These are phyloP conservation scores for Pheosia tremula DNA, from an alignment of 2,888 invertebrate genomes.

Conservation along the genomic window DNA sequence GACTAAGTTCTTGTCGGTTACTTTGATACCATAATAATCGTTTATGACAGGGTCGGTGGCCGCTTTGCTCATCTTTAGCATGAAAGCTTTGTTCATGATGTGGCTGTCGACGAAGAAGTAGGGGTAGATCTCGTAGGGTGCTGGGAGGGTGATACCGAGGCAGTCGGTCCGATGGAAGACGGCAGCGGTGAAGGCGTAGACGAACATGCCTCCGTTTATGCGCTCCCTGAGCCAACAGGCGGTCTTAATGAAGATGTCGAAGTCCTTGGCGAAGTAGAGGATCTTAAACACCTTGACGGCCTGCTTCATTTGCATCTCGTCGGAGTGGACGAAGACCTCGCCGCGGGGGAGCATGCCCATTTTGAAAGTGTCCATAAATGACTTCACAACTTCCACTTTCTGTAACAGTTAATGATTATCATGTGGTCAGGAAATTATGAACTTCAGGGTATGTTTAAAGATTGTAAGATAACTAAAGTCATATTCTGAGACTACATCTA, in stretches of 20 bases:
- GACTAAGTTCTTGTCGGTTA: slow-evolving; percentile 83
- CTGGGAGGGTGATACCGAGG: slow-evolving; percentile 87
- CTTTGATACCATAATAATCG: slow-evolving; percentile 78
- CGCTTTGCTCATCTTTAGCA: slow-evolving; percentile 86
- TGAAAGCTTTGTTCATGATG: slow-evolving; percentile 87
- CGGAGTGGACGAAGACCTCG: slow-evolving; percentile 86
- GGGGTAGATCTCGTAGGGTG: slow-evolving; percentile 91
- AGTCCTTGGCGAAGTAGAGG: slow-evolving; percentile 88
- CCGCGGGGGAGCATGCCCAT: slow-evolving; percentile 84
- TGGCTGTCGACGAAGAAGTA: slow-evolving; percentile 90
- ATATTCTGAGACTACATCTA: no score
- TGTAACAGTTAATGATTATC: slow-evolving; percentile 39
- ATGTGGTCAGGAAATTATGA: neutral
- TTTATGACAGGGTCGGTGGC: slow-evolving; percentile 79
- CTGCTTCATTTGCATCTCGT: slow-evolving; percentile 85
- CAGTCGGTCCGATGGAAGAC: slow-evolving; percentile 88
- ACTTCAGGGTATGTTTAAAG: no score
- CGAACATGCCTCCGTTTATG: slow-evolving; percentile 90
- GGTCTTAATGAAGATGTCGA: slow-evolving; percentile 87
- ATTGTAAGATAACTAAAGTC: no score
- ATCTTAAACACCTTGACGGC: slow-evolving; percentile 86
- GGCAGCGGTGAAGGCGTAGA: slow-evolving; percentile 88
- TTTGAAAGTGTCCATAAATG: slow-evolving; percentile 82
- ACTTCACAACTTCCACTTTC: slow-evolving; percentile 84
- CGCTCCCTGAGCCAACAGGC: slow-evolving; percentile 88